Conservation (phyloP, 2,888 invertebrate species). For the Scelioninae gen. 2 region DNA sequence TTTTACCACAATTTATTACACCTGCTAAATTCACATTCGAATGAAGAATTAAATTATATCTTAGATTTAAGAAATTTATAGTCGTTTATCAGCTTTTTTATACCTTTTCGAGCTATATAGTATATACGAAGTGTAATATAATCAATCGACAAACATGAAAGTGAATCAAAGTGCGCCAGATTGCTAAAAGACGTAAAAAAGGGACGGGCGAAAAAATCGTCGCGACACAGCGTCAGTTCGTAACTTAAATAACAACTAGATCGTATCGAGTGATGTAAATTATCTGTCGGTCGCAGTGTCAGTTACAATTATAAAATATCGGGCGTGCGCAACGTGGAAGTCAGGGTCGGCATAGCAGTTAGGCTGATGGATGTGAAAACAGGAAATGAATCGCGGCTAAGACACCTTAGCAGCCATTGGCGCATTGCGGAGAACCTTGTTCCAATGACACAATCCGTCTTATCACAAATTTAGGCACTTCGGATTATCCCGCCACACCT, state of each 20-base stretch:
- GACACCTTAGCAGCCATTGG: constrained; percentile 60
- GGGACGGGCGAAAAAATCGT: constrained; percentile 5
- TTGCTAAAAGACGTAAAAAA: constrained; percentile 21
- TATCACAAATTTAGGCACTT: constrained; percentile 36
- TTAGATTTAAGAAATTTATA: too few species aligned
- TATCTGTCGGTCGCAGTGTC: constrained; percentile 50
- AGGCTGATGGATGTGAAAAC: constrained; percentile 45
- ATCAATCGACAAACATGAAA: constrained; percentile 26
- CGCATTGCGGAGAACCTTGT: constrained; percentile 66
- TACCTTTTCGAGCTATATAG: too few species aligned
- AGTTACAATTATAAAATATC: constrained; percentile 46
- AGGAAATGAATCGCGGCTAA: constrained; percentile 60
- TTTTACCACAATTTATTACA: too few species aligned
- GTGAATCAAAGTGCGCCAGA: constrained; percentile 10
- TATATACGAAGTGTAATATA: constrained; percentile 7
- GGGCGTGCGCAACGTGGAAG: constrained; percentile 21
- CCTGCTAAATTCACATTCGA: too few species aligned
- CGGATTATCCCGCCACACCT: constrained; percentile 2
- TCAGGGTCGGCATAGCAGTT: constrained; percentile 38
- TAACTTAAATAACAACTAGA: constrained; percentile 47
- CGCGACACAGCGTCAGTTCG: background rate
- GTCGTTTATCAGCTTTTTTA: too few species aligned
- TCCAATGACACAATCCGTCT: constrained; percentile 44
- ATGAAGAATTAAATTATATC: too few species aligned
- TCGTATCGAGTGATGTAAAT: constrained; percentile 49